These are phyloP conservation scores for Mustela nigripes DNA, from an alignment of 2,113 vertebrate species.

Conservation along the genomic window DNA sequence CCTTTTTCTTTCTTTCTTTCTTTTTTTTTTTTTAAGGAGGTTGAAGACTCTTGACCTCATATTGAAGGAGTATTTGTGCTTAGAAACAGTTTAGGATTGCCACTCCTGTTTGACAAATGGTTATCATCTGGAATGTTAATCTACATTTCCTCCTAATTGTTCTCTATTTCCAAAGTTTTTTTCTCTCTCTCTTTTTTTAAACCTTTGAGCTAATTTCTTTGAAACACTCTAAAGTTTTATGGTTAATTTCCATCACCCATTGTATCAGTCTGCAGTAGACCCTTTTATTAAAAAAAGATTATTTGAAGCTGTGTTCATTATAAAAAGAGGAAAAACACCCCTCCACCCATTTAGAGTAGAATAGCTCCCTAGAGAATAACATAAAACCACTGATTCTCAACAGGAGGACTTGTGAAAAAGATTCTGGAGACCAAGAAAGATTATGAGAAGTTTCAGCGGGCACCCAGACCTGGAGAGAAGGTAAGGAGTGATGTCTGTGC, in stretches of 20 bases:
- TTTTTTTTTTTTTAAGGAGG: not conserved
- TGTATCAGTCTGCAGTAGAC: fast-evolving
- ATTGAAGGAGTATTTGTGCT: not conserved
- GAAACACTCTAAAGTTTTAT: not conserved
- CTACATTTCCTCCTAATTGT: not conserved
- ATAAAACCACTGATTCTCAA: conserved; percentile 47
- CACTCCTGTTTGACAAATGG: not conserved
- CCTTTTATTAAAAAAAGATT: not conserved
- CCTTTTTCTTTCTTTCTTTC: not conserved
- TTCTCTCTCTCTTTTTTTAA: not conserved
- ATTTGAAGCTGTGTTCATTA: not conserved
- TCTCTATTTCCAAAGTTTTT: not conserved
- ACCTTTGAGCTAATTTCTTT: not conserved
- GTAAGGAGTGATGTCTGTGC: conserved; percentile 82
- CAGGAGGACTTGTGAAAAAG: conserved; percentile 97
- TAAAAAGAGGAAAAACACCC: not conserved
- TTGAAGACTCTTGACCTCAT: not conserved
- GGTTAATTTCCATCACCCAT: not conserved
- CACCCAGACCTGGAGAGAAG: conserved; percentile 89
- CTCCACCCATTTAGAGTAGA: not conserved
- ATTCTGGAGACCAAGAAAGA: conserved; percentile 98
- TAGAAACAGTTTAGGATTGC: not conserved
- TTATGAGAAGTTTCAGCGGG: conserved; percentile 90
- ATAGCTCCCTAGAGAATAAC: not conserved
- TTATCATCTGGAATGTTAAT: not conserved